Evolutionary conservation across 2,888 invertebrate genomes (phyloP), one percentile per base, ranked within the genome.

Genomic region (Anaspis maculata): DNA sequence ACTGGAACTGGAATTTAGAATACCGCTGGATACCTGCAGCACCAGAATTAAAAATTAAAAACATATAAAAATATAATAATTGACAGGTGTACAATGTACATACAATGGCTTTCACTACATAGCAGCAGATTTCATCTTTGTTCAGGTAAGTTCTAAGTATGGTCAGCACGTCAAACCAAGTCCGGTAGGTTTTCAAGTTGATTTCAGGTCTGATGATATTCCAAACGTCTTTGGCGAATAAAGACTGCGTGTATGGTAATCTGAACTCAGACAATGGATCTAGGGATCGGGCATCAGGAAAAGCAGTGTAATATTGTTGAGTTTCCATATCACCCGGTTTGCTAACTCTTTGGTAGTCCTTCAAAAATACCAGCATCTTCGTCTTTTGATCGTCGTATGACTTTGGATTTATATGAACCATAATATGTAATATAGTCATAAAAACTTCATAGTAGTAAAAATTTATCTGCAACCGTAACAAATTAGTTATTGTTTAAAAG

Each of bases 401-500:
- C 21, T 30, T 11, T 3, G 27, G 27, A 22, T 29, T 24, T 10
- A 25, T 13, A 12, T 33, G 31, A 5, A 25, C 33, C 16, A 61
- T 34, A 7, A 69, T 52, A 27, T 64, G 57, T 37, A 69, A 49
- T 25, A 72, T 61, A 11, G 67, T 64, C 13, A 64, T 49, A 42
- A 69, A 71, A 3, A 70, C 64, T 58, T 73, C 73, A 39, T 73
- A 72, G 41, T 72, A 59, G 49, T 73, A 73, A 41, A 66, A 67
- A 49, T 70, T 71, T 1, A 70, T 56, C 67, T 69, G 47, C 26
- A n/a, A n/a, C n/a, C n/a, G n/a, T n/a, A 54, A 53, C 28, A 32
- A 25, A 30, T 3, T 2, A 25, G 14, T 24, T 13, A 28, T 15
- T 28, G 4, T 3, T 28, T 11, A 28, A 14, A 3, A n/a, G n/a